Percentiles rank a stretch among this genome's conserved stretches.
Conservation (phyloP, 2,888 invertebrate species). For the Herminia tarsipennalis region DNA sequence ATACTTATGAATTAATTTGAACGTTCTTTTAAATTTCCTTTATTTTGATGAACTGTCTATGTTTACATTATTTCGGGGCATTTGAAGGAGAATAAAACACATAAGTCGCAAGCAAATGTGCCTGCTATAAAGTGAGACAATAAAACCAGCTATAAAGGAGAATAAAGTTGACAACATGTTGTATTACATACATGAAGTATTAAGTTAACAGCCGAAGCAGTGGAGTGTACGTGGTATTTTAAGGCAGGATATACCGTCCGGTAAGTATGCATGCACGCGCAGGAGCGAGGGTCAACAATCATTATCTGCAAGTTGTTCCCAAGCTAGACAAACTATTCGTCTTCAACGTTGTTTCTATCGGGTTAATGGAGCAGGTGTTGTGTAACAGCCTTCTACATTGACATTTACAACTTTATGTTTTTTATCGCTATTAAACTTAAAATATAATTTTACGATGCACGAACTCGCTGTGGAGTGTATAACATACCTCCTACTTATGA, state of each 20-base stretch:
- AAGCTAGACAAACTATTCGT: slow-evolving; percentile 54
- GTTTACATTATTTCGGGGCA: too few relatives aligned
- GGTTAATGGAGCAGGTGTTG: slow-evolving; percentile 60
- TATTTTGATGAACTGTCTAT: too few relatives aligned
- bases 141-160: slow-evolving; percentile 25
- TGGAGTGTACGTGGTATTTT: slow-evolving; percentile 13
- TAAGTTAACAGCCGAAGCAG: slow-evolving; percentile 18
- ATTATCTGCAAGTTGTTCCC: slow-evolving; percentile 50
- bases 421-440: slow-evolving; percentile 5
- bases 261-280: slow-evolving; percentile 27
- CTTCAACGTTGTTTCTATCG: slow-evolving; percentile 53
- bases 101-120: not conserved
- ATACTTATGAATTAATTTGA: too few relatives aligned
- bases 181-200: slow-evolving; percentile 15
- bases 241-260: slow-evolving; percentile 22
- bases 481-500: too few relatives aligned
- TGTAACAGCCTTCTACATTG: slow-evolving; percentile 25
- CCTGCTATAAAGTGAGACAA: slow-evolving; percentile 12
- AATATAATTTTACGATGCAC: not conserved
- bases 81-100: not conserved
- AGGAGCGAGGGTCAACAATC: slow-evolving; percentile 44
- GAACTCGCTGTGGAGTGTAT: too few relatives aligned
- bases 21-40: too few relatives aligned
- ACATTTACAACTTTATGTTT: slow-evolving; percentile 26
- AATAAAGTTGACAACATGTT: slow-evolving; percentile 16